Evolutionary conservation across 1,140 invertebrate genomes (phyloP).

Genomic region (Pollicipes pollicipes): DNA sequence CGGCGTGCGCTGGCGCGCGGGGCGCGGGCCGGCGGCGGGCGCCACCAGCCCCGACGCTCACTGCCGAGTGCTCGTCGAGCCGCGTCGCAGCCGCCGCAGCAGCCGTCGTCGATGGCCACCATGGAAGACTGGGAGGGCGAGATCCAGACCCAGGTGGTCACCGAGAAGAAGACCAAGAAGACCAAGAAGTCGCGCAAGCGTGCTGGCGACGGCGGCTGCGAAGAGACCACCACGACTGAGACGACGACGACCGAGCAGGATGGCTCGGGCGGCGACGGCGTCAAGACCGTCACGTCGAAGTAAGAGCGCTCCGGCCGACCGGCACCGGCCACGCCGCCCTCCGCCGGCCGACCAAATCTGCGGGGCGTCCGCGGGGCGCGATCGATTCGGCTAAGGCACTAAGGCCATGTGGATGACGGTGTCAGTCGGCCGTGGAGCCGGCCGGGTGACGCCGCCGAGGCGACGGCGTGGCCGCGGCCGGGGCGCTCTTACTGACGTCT

Average conservation of each 20-base stretch:
- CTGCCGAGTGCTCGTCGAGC: background rate
- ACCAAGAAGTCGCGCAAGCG: conserved; percentile 33
- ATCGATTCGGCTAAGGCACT: too few relatives aligned
- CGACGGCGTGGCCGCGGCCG: conserved; percentile 29
- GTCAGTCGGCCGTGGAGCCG: too few relatives aligned
- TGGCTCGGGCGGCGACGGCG: background rate
- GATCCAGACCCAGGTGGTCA: conserved; percentile 55
- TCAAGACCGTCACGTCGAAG: background rate
- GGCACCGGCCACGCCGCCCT: background rate
- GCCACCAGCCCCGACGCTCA: background rate
- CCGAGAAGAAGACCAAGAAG: conserved; percentile 61
- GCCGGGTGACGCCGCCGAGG: too few relatives aligned
- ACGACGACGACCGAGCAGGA: conserved; percentile 13
- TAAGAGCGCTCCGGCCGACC: background rate
- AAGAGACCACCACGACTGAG: conserved; percentile 62
- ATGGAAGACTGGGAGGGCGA: conserved; percentile 11
- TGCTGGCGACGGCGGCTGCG: conserved; percentile 25
- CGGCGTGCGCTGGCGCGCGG: too few relatives aligned
- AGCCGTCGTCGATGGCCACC: background rate
- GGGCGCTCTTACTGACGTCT: background rate
- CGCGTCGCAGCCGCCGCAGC: background rate
- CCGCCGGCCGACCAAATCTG: too few relatives aligned
- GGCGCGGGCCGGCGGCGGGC: too few relatives aligned
- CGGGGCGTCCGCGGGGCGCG: too few relatives aligned
- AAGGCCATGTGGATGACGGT: too few relatives aligned